These are phyloP conservation scores for Ophion slaviceki DNA, from an alignment of 2,888 invertebrate genomes.

Conservation along the genomic window DNA sequence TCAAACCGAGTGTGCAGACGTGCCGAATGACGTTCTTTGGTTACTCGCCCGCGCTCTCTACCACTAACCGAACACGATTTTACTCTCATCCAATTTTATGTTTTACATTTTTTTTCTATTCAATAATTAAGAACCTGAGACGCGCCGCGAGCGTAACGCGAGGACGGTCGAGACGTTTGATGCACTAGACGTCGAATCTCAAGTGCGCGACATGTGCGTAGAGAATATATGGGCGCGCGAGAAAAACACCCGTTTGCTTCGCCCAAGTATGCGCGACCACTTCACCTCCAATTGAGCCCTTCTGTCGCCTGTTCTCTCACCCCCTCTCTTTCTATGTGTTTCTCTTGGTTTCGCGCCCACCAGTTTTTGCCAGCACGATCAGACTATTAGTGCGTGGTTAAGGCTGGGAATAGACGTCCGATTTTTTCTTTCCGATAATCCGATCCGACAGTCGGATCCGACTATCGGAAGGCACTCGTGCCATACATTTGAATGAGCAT, in stretches of 20 bases:
- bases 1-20: slow-evolving; percentile 2
- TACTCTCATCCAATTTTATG: background rate
- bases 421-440: no score
- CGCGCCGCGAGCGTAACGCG: background rate
- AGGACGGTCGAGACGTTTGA: background rate
- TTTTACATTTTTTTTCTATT: background rate
- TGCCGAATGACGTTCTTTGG: slow-evolving; percentile 41
- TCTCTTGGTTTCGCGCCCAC: slow-evolving; percentile 4
- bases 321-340: slow-evolving; percentile 22
- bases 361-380: background rate
- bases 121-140: background rate
- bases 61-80: background rate
- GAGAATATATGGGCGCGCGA: background rate
- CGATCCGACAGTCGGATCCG: no score
- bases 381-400: slow-evolving; percentile 44
- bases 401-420: no score
- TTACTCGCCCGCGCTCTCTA: slow-evolving; percentile 4
- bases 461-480: no score
- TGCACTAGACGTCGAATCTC: background rate
- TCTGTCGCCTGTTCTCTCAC: slow-evolving; percentile 10
- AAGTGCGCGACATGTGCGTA: background rate
- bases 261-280: slow-evolving; percentile 22
- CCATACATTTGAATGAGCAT: no score
- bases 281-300: slow-evolving; percentile 14
- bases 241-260: background rate